These are phyloP conservation scores for Mandrillus leucophaeus DNA, from an alignment of 2,113 vertebrate species.

Conservation along the genomic window DNA sequence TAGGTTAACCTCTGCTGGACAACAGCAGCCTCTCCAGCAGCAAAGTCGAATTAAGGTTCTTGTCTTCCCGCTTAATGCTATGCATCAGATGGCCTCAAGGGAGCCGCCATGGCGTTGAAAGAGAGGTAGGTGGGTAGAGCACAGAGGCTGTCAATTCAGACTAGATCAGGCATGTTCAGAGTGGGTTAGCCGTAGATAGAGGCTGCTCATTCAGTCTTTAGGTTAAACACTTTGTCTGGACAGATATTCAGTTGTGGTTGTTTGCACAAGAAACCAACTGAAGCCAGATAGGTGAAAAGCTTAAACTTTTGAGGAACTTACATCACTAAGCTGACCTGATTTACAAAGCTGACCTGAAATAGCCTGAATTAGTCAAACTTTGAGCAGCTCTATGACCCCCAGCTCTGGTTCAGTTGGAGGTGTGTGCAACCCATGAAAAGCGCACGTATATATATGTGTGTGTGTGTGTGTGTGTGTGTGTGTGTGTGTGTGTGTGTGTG, in stretches of 20 bases:
- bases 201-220: not conserved
- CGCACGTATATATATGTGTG: not conserved
- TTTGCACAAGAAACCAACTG: not conserved
- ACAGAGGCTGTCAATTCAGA: not conserved
- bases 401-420: not conserved
- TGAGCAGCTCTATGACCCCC: not conserved
- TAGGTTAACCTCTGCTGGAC: not conserved
- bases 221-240: not conserved
- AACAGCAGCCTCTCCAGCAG: not conserved
- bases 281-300: not conserved
- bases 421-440: not conserved
- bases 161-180: not conserved
- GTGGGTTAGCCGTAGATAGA: not conserved
- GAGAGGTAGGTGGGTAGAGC: not conserved
- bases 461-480: no score
- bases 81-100: not conserved
- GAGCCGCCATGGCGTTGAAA: not conserved
- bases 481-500: no score
- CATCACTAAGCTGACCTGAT: not conserved
- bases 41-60: conserved; percentile 5
- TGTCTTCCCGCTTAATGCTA: not conserved
- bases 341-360: not conserved
- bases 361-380: not conserved
- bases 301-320: not conserved
- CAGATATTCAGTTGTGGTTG: not conserved